These are phyloP conservation scores for Acridotheres tristis DNA, from an alignment of 2,797 vertebrate species.

Conservation along the genomic window DNA sequence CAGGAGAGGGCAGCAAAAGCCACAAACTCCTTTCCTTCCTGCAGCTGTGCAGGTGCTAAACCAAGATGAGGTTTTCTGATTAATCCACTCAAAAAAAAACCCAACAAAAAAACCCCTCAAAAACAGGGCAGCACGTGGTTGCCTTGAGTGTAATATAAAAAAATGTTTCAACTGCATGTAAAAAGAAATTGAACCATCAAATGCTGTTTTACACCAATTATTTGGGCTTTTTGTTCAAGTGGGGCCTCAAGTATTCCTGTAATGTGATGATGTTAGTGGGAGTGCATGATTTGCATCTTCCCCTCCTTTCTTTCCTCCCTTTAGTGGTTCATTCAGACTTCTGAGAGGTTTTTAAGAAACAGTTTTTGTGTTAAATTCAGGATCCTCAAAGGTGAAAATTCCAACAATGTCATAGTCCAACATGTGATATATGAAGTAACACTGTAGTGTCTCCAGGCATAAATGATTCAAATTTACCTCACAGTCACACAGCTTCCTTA, in stretches of 20 bases:
- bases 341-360: background rate
- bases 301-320: background rate
- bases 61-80: background rate
- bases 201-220: accelerated
- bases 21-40: background rate
- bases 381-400: background rate
- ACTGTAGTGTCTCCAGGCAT: background rate
- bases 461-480: background rate
- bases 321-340: background rate
- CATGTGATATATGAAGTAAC: accelerated
- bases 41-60: background rate
- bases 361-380: background rate
- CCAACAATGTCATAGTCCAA: background rate
- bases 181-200: background rate
- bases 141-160: background rate
- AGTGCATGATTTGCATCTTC: background rate
- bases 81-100: background rate
- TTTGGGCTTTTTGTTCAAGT: background rate
- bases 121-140: accelerated
- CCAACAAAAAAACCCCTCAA: too few species aligned
- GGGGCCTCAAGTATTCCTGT: background rate
- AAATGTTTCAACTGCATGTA: background rate
- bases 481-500: background rate
- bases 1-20: constrained; percentile 64
- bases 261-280: background rate